phyloP scores from a whole-genome alignment of 2,797 vertebrate species.

The Schizopygopsis pylzovi region DNA sequence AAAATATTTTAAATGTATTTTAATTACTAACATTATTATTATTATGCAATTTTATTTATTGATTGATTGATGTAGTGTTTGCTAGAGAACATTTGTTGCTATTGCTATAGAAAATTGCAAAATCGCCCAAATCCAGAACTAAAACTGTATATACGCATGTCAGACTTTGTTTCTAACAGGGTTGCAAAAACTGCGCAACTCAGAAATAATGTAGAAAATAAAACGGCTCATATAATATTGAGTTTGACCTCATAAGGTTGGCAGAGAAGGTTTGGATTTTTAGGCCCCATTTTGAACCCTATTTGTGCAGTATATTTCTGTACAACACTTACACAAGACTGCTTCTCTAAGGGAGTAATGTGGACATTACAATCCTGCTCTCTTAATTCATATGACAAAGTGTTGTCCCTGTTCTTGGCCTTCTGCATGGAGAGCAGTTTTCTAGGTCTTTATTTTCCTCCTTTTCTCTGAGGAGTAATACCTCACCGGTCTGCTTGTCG shows the following conservation, averaged over 20 bases:
- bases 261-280: background rate
- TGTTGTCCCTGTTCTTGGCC: slow-evolving; percentile 16
- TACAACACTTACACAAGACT: background rate
- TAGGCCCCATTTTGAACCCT: background rate
- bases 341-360: slow-evolving; percentile 21
- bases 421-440: slow-evolving; percentile 29
- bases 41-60: background rate
- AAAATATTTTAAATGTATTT: background rate
- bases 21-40: background rate
- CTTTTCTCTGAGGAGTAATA: slow-evolving; percentile 35
- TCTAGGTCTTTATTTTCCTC: slow-evolving; percentile 37
- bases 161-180: slow-evolving; percentile 13
- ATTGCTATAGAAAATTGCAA: background rate
- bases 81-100: background rate
- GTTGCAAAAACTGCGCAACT: background rate
- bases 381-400: slow-evolving; percentile 60
- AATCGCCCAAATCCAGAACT: background rate
- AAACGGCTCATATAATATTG: background rate
- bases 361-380: background rate
- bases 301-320: slow-evolving; percentile 13
- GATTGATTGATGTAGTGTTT: background rate
- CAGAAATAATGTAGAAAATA: background rate
- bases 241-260: background rate
- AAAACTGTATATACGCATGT: background rate
- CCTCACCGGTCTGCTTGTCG: slow-evolving; percentile 22